Conservation (phyloP, 92 coral and sea anemone species). For the Bergia puertoricense region DNA sequence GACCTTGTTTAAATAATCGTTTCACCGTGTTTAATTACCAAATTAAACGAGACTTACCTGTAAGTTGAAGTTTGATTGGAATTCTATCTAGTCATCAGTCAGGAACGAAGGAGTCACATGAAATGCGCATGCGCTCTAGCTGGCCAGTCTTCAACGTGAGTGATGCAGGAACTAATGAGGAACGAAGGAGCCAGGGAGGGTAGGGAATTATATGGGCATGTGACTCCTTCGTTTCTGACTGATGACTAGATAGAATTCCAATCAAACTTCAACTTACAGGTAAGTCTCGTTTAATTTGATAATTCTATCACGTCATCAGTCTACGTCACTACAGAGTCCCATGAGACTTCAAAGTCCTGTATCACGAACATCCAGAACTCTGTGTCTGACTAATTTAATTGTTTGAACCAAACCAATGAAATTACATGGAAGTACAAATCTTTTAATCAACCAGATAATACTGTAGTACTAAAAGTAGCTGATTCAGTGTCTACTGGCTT, state of each 20-base stretch:
- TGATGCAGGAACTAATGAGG: conserved; percentile 8
- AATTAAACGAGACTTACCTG: no score
- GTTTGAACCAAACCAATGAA: no score
- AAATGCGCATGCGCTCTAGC: not conserved
- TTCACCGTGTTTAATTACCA: no score
- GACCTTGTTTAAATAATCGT: no score
- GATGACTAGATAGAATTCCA: no score
- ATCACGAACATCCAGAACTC: not conserved
- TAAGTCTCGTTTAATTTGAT: not conserved
- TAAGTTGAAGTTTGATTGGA: no score
- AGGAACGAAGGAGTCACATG: conserved; percentile 30
- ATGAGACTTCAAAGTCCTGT: no score
- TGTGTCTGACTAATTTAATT: no score
- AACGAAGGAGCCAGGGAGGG: conserved; percentile 28
- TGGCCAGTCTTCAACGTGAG: conserved; percentile 39
- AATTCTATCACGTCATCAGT: no score
- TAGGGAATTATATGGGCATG: not conserved
- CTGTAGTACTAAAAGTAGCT: not conserved
- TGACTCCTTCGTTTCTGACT: conserved; percentile 29
- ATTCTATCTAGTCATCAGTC: not conserved
- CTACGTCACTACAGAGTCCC: no score
- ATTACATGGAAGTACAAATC: no score
- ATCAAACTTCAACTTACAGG: no score
- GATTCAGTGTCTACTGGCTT: conserved; percentile 16
- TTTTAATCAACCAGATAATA: not conserved